Evolutionary conservation across 2,888 invertebrate species (phyloP).

Genomic region (Chrysodeixis includens): DNA sequence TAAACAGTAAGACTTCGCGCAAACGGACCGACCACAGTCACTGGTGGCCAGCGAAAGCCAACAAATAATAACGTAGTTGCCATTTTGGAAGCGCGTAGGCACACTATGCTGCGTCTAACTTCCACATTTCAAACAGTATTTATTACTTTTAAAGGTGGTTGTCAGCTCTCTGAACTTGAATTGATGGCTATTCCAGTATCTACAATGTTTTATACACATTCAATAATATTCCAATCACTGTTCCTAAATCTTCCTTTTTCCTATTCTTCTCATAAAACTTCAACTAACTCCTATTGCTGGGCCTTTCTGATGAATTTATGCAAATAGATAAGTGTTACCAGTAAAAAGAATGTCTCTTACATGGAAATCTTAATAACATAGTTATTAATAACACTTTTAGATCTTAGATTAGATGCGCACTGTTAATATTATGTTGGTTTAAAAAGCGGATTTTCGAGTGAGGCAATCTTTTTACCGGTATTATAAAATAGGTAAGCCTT

Average conservation of each 20-base stretch:
- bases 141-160: no score
- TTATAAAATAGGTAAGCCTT: slow-evolving; percentile 26
- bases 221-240: slow-evolving; percentile 11
- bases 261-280: neutral
- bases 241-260: slow-evolving; percentile 15
- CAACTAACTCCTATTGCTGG: slow-evolving; percentile 10
- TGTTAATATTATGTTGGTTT: neutral
- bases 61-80: no score
- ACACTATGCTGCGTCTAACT: no score
- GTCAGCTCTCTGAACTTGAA: no score
- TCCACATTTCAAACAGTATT: no score
- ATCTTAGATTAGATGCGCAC: neutral
- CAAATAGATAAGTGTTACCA: slow-evolving; percentile 29
- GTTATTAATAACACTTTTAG: neutral
- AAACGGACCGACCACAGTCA: no score
- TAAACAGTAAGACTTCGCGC: no score
- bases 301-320: slow-evolving; percentile 44
- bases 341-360: slow-evolving; percentile 10
- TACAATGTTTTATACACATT: neutral
- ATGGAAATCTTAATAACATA: no score
- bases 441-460: neutral
- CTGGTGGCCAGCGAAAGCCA: no score
- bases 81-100: no score
- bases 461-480: slow-evolving; percentile 16
- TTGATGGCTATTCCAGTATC: no score